These are phyloP conservation scores for Harpagifer antarcticus DNA, from an alignment of 2,797 vertebrate species.

Conservation along the genomic window DNA sequence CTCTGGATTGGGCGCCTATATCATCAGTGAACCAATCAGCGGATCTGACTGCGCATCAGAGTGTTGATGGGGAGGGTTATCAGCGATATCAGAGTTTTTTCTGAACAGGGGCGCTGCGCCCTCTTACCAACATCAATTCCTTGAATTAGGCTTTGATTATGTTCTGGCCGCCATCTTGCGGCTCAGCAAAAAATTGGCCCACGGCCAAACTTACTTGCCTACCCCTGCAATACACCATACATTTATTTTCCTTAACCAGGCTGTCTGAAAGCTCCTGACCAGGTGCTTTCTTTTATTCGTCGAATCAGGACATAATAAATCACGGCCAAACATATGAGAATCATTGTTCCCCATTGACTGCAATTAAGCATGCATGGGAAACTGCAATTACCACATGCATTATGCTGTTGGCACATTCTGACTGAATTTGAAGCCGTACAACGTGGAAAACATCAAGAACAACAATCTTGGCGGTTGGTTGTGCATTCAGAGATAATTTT, in stretches of 20 bases:
- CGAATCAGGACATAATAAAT: conserved; percentile 1
- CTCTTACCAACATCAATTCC: no score
- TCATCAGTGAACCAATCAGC: no score
- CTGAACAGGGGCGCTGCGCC: no score
- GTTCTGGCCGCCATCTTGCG: no score
- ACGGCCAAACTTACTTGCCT: no score
- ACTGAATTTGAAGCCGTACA: conserved; percentile 24
- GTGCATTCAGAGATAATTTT: conserved; percentile 10
- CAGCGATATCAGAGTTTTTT: no score
- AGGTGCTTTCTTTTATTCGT: neutral
- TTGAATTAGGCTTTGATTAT: no score
- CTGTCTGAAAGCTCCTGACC: neutral
- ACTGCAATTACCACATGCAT: conserved; percentile 8
- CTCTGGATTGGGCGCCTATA: no score
- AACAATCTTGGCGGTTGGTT: conserved; percentile 11
- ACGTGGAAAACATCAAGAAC: conserved; percentile 43
- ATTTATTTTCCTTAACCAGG: neutral
- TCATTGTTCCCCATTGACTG: neutral
- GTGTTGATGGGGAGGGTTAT: no score
- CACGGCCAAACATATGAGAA: neutral
- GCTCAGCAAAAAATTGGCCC: no score
- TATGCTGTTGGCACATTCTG: conserved; percentile 23
- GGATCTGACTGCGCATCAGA: no score
- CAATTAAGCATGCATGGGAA: conserved; percentile 27
- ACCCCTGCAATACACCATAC: neutral